These are phyloP conservation scores for Amblyraja radiata DNA, from an alignment of 2,797 vertebrate genomes.

Conservation along the genomic window DNA sequence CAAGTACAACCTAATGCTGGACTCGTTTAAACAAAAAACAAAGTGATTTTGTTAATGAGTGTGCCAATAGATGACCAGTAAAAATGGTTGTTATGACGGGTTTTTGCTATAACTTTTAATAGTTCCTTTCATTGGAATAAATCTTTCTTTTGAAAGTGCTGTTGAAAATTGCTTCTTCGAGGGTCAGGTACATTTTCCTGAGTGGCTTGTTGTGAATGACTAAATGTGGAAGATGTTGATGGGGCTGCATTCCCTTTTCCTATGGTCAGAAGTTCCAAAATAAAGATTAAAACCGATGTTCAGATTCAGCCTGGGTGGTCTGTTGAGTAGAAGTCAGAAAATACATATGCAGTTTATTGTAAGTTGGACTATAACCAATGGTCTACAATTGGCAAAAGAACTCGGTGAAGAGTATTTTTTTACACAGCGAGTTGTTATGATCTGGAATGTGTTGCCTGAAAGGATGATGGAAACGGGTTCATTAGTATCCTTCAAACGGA, in stretches of 20 bases:
- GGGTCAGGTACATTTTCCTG: slow-evolving; percentile 4
- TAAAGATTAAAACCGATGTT: slow-evolving; percentile 23
- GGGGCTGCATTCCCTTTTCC: background rate
- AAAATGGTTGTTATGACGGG: background rate
- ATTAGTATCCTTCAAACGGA: background rate
- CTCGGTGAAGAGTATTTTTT: slow-evolving; percentile 16
- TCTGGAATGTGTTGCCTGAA: slow-evolving; percentile 18
- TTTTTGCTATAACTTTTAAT: background rate
- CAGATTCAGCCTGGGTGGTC: slow-evolving; percentile 24
- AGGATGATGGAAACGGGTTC: background rate
- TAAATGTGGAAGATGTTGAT: background rate
- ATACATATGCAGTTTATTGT: slow-evolving; percentile 34
- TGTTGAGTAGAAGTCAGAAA: slow-evolving; percentile 8
- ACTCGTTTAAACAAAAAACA: too few species aligned
- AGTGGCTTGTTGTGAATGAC: background rate
- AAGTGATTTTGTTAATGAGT: slow-evolving; percentile 9
- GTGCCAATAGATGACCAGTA: background rate
- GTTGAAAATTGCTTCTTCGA: background rate
- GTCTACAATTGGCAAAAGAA: slow-evolving; percentile 30
- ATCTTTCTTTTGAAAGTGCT: background rate
- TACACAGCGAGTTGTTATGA: slow-evolving; percentile 29
- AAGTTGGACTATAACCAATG: slow-evolving; percentile 26
- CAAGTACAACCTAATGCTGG: background rate
- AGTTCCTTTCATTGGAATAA: background rate
- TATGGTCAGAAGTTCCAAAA: slow-evolving; percentile 25